phyloP scores from a whole-genome alignment of 2,113 vertebrate species.

The Otus sunia region DNA sequence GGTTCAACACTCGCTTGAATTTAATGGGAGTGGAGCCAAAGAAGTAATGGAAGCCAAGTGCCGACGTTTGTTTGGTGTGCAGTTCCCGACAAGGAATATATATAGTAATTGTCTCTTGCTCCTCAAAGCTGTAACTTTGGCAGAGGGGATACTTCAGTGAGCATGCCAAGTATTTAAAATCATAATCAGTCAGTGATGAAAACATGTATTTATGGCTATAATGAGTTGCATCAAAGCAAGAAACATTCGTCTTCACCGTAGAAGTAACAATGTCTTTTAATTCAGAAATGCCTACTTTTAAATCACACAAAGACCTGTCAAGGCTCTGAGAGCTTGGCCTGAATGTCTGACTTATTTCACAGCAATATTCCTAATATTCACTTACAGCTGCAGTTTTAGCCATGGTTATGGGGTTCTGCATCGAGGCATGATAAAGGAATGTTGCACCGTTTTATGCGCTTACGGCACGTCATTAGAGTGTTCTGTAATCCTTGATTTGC shows the following conservation, averaged over 20 bases:
- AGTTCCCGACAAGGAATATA: slow-evolving; percentile 23
- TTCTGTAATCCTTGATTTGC: neutral
- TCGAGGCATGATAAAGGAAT: fast-evolving
- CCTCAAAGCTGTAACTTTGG: slow-evolving; percentile 49
- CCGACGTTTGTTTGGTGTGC: neutral
- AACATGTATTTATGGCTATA: slow-evolving; percentile 38
- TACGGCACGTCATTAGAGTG: fast-evolving
- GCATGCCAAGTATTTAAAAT: slow-evolving; percentile 52
- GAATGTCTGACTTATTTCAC: neutral
- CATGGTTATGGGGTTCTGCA: neutral
- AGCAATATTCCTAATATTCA: neutral
- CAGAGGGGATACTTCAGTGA: slow-evolving; percentile 7
- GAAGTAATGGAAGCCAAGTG: slow-evolving; percentile 58
- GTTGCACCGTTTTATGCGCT: fast-evolving
- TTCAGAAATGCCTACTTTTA: neutral
- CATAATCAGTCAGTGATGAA: slow-evolving; percentile 30
- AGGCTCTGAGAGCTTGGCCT: neutral
- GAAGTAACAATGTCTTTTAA: neutral
- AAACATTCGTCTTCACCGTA: neutral
- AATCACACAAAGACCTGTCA: neutral
- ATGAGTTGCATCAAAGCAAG: slow-evolving; percentile 39
- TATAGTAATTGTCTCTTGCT: slow-evolving; percentile 54
- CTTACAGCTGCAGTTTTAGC: neutral
- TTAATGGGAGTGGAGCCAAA: slow-evolving; percentile 44
- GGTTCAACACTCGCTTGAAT: slow-evolving; percentile 28